A percentile compares a stretch with the other conserved stretches of the same genome.
Evolutionary conservation across 2,113 vertebrate genomes (phyloP).

Genomic region (Riparia riparia): DNA sequence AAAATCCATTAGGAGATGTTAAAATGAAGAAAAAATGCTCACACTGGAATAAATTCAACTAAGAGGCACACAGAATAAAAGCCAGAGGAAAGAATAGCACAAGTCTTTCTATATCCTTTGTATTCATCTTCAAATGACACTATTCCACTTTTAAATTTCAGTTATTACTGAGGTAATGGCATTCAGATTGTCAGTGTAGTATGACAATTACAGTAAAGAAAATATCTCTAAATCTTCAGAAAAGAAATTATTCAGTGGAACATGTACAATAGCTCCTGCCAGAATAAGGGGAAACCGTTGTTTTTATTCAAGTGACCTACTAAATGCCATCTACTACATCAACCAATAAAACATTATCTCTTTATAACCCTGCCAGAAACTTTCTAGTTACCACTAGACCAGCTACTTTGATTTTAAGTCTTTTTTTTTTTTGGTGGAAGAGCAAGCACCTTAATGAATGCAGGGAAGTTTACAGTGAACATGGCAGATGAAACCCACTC

Average conservation of each 20-base stretch:
- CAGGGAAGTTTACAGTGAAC: not conserved
- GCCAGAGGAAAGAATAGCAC: not conserved
- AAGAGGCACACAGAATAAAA: not conserved
- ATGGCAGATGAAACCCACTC: not conserved
- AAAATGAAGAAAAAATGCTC: not conserved
- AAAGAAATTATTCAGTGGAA: not conserved
- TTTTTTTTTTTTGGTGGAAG: not conserved
- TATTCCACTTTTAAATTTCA: conserved; percentile 27
- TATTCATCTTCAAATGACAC: conserved; percentile 13
- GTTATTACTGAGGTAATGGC: conserved; percentile 22
- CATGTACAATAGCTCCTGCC: not conserved
- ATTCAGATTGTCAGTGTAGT: not conserved
- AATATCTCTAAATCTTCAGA: not conserved
- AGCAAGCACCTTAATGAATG: not conserved
- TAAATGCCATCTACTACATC: not conserved
- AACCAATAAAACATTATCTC: not conserved
- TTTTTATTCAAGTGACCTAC: conserved; percentile 18
- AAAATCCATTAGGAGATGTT: conserved; percentile 3
- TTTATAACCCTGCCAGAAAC: not conserved
- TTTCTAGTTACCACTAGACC: not conserved
- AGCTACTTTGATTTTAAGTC: not conserved
- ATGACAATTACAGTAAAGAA: conserved; percentile 11
- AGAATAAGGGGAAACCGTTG: not conserved
- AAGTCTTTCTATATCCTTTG: not conserved
- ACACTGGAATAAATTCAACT: not conserved